Conservation (phyloP, 2,888 invertebrate species). For the Vesta saturnalis region DNA sequence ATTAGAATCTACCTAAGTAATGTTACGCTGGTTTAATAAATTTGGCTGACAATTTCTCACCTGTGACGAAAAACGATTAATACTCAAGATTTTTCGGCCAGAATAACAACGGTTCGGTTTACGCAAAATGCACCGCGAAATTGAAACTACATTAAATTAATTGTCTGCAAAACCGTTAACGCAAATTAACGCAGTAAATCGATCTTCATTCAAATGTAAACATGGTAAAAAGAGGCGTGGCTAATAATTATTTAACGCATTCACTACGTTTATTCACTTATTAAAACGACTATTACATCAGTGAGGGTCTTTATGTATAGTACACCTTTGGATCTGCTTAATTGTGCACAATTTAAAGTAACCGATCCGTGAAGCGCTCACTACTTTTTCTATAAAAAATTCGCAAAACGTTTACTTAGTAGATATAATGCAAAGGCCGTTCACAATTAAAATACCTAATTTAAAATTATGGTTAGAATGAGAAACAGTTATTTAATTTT, state of each 20-base stretch:
- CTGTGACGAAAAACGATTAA: conserved; percentile 45
- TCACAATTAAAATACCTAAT: conserved; percentile 38
- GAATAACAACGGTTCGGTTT: conserved; percentile 29
- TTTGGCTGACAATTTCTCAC: conserved; percentile 48
- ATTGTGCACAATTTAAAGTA: background rate
- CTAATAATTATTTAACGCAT: too few relatives aligned
- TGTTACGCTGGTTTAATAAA: conserved; percentile 54
- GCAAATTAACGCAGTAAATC: background rate
- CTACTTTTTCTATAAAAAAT: background rate
- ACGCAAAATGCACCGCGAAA: conserved; percentile 28
- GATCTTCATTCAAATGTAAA: too few relatives aligned
- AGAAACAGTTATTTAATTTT: conserved; percentile 47
- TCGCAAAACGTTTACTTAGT: background rate
- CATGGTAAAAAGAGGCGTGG: too few relatives aligned
- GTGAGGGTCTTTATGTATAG: too few relatives aligned
- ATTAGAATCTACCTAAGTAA: conserved; percentile 50
- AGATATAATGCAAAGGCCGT: background rate
- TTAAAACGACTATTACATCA: too few relatives aligned
- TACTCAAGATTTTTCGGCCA: conserved; percentile 24
- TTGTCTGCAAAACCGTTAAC: background rate
- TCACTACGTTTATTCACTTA: too few relatives aligned
- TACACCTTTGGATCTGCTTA: too few relatives aligned
- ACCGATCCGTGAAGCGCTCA: background rate
- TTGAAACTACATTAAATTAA: background rate
- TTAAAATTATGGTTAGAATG: conserved; percentile 41